Conservation (phyloP, 2,797 vertebrate species). For the Tinamus major region DNA sequence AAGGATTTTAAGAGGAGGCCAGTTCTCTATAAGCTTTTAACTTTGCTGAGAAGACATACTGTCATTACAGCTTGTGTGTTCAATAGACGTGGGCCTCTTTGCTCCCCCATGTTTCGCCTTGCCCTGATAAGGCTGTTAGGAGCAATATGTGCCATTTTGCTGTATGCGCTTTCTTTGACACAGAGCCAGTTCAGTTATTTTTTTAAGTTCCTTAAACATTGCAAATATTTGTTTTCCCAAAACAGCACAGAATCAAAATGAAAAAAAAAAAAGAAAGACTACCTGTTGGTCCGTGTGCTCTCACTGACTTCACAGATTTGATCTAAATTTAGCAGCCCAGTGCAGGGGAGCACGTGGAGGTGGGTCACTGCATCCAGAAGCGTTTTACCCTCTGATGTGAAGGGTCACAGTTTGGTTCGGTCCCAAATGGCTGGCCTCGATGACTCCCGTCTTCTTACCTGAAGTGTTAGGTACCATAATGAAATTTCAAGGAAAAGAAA, state of each 20-base stretch:
- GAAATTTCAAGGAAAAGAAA: slow-evolving; percentile 43
- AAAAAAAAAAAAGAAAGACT: background rate
- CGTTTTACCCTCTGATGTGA: background rate
- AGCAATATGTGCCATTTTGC: background rate
- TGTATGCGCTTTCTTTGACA: slow-evolving; percentile 37
- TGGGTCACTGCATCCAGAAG: background rate
- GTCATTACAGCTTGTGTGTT: background rate
- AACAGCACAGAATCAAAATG: background rate
- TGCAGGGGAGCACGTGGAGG: background rate
- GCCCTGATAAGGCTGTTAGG: slow-evolving; percentile 17
- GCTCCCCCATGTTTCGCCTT: slow-evolving; percentile 21
- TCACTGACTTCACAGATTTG: background rate
- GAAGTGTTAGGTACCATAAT: slow-evolving; percentile 21
- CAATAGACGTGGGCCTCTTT: slow-evolving; percentile 6
- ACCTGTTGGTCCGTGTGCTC: background rate
- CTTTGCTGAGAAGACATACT: background rate
- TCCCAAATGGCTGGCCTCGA: background rate
- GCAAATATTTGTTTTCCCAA: slow-evolving; percentile 48
- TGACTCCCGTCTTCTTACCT: background rate
- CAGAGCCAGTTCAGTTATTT: background rate
- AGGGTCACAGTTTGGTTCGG: background rate
- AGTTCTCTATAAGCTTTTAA: slow-evolving; percentile 7
- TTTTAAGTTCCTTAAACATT: slow-evolving; percentile 14
- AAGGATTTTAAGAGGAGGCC: background rate
- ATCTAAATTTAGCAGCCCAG: background rate